These are phyloP conservation scores for Pampus argenteus DNA, from an alignment of 2,797 vertebrate species.

Conservation along the genomic window DNA sequence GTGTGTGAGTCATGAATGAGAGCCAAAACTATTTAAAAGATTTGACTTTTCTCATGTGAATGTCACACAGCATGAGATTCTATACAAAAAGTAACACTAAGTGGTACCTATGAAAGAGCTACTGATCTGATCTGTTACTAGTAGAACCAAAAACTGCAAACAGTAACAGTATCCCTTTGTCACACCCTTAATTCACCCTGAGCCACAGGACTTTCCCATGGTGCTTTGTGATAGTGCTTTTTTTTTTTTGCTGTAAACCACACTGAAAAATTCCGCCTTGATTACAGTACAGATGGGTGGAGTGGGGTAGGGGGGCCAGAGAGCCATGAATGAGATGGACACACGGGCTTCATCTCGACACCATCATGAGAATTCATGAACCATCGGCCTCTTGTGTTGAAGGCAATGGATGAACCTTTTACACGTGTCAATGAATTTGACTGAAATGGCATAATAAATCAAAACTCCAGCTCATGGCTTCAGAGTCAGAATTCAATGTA, in stretches of 20 bases:
- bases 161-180: not conserved
- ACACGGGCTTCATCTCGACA: conserved; percentile 38
- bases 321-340: conserved; percentile 64
- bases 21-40: not conserved
- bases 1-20: not conserved
- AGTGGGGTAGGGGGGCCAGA: not conserved
- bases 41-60: too few relatives aligned
- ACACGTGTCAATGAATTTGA: conserved; percentile 48
- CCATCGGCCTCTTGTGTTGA: conserved; percentile 33
- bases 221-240: not conserved
- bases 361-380: conserved; percentile 40
- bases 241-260: not conserved
- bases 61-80: not conserved
- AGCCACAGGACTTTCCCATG: not conserved
- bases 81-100: not conserved
- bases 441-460: conserved; percentile 48
- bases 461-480: conserved; percentile 44
- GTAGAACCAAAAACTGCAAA: not conserved
- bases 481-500: conserved; percentile 49
- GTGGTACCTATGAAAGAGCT: too few relatives aligned
- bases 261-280: not conserved
- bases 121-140: too few relatives aligned
- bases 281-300: not conserved
- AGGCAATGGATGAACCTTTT: conserved; percentile 54
- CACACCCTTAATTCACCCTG: not conserved